phyloP scores from a whole-genome alignment of 2,888 invertebrate species.

The Deladenus siricidicola region DNA sequence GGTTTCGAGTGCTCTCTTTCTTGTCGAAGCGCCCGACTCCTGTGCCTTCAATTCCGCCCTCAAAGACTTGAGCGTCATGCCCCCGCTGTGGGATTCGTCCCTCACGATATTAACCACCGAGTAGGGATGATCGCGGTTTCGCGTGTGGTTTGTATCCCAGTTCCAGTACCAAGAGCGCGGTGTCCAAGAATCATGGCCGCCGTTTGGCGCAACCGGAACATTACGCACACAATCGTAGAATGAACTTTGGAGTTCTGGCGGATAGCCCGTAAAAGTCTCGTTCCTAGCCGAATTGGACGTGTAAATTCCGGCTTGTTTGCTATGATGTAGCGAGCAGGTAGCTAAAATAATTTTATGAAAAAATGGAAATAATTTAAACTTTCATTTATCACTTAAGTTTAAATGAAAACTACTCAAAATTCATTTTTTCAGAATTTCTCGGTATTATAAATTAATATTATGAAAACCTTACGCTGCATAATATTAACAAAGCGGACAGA shows the following conservation, averaged over 20 bases:
- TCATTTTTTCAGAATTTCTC: background rate
- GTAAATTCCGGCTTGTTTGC: no score
- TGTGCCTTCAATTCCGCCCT: background rate
- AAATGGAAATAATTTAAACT: no score
- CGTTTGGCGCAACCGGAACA: no score
- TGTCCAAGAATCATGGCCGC: background rate
- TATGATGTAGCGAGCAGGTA: no score
- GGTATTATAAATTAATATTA: background rate
- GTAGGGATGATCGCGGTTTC: background rate
- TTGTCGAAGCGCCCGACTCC: no score
- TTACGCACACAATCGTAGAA: conserved; percentile 4
- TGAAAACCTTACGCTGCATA: conserved; percentile 2
- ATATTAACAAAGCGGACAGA: conserved; percentile 12
- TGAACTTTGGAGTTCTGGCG: no score
- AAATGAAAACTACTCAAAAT: background rate
- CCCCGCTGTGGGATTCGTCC: background rate
- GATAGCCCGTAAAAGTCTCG: no score
- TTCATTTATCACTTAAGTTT: no score
- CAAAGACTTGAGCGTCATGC: background rate
- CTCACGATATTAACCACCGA: background rate
- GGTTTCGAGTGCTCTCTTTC: no score
- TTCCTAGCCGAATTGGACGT: no score
- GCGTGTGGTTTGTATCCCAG: background rate
- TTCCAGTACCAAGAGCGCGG: conserved; percentile 1
- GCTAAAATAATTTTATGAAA: no score